Evolutionary conservation across 2,888 invertebrate species (phyloP), one percentile per base, ranked within the genome.

Genomic region (Ctenicera cuprea): DNA sequence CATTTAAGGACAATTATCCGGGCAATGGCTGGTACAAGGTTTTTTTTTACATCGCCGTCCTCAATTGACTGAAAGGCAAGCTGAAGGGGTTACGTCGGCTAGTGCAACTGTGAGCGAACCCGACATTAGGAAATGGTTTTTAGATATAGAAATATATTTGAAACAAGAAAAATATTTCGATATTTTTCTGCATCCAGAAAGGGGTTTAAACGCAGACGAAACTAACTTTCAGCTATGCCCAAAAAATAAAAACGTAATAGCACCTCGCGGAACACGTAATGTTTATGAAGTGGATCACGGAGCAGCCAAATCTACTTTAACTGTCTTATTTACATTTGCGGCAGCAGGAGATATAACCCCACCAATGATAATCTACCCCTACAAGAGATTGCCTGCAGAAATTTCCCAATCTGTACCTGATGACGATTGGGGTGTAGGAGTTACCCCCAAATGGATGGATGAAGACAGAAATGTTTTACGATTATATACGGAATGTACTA

Each of bases 401-500:
- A 43, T 43, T 16, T 1, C 8, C 16, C 3, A 43, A 8, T 16
- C 43, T 43, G 43, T 43, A 14, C 43, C 14, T 16, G 3, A 1
- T 38, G 1, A 3, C 3, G 3, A 8, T 16, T 43, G 14, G 14
- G 16, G 14, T 4, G 3, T 8, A 4, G 43, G 43, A 16, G n/a
- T 16, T 43, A 4, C 43, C 16, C n/a, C 14, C 1, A 1, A 43
- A 43, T 43, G 43, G 43, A 2, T 43, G 43, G 43, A 43, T 43
- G 43, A 43, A 3, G 38, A 38, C 38, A 38, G 38, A 38, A 11
- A 9, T 38, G 5, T 81, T 81, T 75, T 79, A 50, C 72, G 84
- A 85, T 57, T 78, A 73, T 76, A 73, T 78, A 18, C 69, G 43
- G 0, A 67, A 71, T 22, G 45, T 66, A 8, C 33, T 74, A 16